Percentiles rank a stretch among this genome's conserved stretches.
phyloP scores from a whole-genome alignment of 2,113 vertebrate genomes.

The Phaetusa simplex region DNA sequence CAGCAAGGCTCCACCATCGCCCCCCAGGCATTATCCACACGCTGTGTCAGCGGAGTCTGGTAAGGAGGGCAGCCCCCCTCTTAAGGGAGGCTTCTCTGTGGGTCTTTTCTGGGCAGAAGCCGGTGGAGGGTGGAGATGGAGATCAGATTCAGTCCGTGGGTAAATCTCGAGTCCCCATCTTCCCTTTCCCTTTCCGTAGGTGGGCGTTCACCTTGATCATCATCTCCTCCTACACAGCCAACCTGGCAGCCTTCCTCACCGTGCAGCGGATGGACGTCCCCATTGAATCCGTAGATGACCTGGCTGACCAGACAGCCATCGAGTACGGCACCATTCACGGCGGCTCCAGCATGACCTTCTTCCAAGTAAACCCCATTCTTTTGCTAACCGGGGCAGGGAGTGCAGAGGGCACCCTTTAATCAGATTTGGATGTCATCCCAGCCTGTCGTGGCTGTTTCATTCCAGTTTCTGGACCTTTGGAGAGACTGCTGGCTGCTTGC shows the following conservation, averaged over 20 bases:
- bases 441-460: neutral
- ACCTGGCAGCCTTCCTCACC: conserved; percentile 94
- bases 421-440: neutral
- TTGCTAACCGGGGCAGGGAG: neutral
- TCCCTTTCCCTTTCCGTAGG: conserved; percentile 66
- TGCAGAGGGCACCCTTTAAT: neutral
- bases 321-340: conserved; percentile 98
- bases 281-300: conserved; percentile 95
- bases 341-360: conserved; percentile 99
- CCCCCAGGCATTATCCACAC: conserved; percentile 92
- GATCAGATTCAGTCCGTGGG: neutral
- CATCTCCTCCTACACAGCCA: conserved; percentile 98
- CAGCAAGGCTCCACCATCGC: conserved; percentile 98
- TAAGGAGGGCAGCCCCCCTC: conserved; percentile 70
- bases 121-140: neutral
- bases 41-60: conserved; percentile 98
- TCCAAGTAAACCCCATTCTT: conserved; percentile 83
- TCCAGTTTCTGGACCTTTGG: neutral
- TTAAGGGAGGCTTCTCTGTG: too few relatives aligned
- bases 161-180: neutral
- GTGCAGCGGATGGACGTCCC: conserved; percentile 97
- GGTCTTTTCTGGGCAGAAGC: neutral
- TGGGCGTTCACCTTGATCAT: conserved; percentile 99
- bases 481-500: neutral
- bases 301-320: conserved; percentile 96